Percentiles rank a stretch among this genome's conserved stretches.
Conservation (phyloP, 2,797 vertebrate genomes). For the Halcyon badia region DNA sequence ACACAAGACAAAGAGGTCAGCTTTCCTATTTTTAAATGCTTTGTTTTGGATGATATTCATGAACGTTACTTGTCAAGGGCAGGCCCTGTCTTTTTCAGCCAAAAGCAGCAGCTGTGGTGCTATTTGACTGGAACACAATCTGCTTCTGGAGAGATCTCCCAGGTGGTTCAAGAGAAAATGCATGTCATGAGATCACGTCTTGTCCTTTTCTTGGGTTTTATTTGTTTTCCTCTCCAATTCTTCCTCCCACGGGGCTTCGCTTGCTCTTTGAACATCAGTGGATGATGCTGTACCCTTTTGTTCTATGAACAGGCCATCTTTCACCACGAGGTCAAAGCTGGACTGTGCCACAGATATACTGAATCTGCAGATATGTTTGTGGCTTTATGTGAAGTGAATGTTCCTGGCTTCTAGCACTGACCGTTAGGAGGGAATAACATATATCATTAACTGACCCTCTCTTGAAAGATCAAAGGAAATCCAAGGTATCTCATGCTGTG, state of each 20-base stretch:
- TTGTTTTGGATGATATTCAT: constrained; percentile 28
- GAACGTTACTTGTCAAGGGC: neutral
- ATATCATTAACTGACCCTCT: neutral
- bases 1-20: neutral
- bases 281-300: neutral
- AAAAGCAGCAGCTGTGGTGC: constrained; percentile 36
- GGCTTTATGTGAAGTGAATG: neutral
- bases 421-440: neutral
- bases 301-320: neutral
- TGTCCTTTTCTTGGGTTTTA: neutral
- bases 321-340: neutral
- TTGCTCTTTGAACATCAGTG: neutral
- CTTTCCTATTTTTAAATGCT: constrained; percentile 9
- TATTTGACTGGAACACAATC: constrained; percentile 35
- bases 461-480: neutral
- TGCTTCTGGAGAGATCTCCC: constrained; percentile 48
- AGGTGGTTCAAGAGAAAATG: neutral
- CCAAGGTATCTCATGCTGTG: neutral
- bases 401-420: neutral
- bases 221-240: neutral
- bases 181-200: neutral
- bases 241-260: neutral
- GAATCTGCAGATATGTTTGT: neutral
- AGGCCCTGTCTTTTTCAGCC: neutral
- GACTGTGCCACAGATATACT: neutral